These are phyloP conservation scores for Noctilio leporinus DNA, from an alignment of 2,113 vertebrate species.

Conservation along the genomic window DNA sequence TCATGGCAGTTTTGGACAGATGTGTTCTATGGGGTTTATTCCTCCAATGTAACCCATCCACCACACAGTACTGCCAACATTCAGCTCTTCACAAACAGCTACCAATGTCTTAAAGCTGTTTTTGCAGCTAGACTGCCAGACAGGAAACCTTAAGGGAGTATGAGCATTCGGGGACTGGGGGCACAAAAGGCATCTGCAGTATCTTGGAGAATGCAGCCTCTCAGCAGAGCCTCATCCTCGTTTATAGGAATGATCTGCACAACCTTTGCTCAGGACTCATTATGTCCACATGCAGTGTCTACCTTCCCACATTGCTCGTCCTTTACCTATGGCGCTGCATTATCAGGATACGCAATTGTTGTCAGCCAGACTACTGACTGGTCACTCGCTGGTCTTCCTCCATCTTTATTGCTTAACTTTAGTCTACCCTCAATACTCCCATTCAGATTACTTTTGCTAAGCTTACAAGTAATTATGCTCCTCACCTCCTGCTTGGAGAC, in stretches of 20 bases:
- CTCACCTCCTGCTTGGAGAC: neutral
- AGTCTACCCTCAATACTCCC: rapidly evolving
- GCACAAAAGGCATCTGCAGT: neutral
- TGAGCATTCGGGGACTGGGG: neutral
- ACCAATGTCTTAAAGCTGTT: neutral
- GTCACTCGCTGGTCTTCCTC: neutral
- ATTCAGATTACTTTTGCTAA: neutral
- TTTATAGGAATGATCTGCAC: too few relatives aligned
- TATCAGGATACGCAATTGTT: rapidly evolving
- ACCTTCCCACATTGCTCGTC: neutral
- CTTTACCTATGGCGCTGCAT: rapidly evolving
- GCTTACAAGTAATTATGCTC: rapidly evolving
- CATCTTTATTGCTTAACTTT: neutral
- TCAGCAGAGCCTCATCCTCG: rapidly evolving
- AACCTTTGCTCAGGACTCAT: neutral
- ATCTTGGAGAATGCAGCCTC: rapidly evolving
- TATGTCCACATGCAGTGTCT: rapidly evolving
- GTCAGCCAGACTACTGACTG: neutral
- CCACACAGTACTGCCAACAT: neutral
- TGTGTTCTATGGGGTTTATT: neutral
- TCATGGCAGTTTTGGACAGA: constrained; percentile 8
- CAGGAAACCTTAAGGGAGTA: rapidly evolving
- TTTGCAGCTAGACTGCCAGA: neutral
- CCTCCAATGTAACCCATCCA: constrained; percentile 22
- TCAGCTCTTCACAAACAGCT: neutral